These are phyloP conservation scores for Pan troglodytes DNA, from an alignment of 2,113 vertebrate genomes.

Conservation along the genomic window NHGRI_mPanTro3-v2.1_pri NC_072402.2:175956001-175956500, in stretches of 20 bases:
- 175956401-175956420: not conserved
- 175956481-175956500: not conserved
- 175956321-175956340: not conserved
- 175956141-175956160: not conserved
- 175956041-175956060: no score
- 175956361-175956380: not conserved
- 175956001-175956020: not conserved
- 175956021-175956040: not conserved
- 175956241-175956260: not conserved
- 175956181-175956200: not conserved
- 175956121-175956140: not conserved
- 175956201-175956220: not conserved
- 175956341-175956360: not conserved
- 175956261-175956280: not conserved
- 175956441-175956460: not conserved
- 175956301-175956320: not conserved
- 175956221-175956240: conserved; percentile 10
- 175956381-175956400: not conserved
- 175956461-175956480: not conserved
- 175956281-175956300: not conserved
- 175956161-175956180: not conserved
- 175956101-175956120: not conserved
- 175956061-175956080: not conserved
- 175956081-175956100: not conserved
- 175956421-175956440: not conserved